Percentiles rank a stretch among this genome's conserved stretches.
phyloP scores from a whole-genome alignment of 1,140 invertebrate species.

The Samia ricini region DNA sequence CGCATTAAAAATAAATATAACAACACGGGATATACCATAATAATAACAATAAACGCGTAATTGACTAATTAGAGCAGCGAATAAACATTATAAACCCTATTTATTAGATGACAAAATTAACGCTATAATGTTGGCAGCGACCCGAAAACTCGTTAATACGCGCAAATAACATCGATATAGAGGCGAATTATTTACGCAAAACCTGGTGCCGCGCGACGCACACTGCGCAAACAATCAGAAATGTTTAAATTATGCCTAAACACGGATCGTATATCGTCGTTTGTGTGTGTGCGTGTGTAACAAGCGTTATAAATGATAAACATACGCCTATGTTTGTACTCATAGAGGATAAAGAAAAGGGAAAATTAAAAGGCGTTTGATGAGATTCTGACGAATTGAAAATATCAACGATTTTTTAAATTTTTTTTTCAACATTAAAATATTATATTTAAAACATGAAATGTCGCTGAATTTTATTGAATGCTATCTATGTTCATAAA shows the following conservation, averaged over 20 bases:
- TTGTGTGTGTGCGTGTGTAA: too few relatives aligned
- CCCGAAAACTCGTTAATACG: slow-evolving; percentile 2
- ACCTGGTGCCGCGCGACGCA: background rate
- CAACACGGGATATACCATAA: background rate
- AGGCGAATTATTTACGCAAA: slow-evolving; percentile 29
- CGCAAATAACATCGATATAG: background rate
- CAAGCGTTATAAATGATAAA: background rate
- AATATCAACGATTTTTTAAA: too few relatives aligned
- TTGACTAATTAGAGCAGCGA: background rate
- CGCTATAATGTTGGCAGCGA: slow-evolving; percentile 4
- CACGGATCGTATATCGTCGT: slow-evolving; percentile 17
- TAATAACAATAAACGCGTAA: background rate
- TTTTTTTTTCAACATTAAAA: too few relatives aligned
- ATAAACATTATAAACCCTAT: slow-evolving; percentile 15
- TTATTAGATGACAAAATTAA: slow-evolving; percentile 21
- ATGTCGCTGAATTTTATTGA: too few relatives aligned
- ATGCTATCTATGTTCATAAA: too few relatives aligned
- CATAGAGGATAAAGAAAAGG: background rate
- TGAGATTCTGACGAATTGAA: too few relatives aligned
- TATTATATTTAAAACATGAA: too few relatives aligned
- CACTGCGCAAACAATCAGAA: slow-evolving; percentile 33
- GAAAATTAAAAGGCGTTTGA: background rate
- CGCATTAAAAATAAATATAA: background rate
- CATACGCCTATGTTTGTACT: background rate
- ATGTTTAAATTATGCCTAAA: slow-evolving; percentile 54